A percentile compares a stretch with the other conserved stretches of the same genome.
Conservation (phyloP, 2,113 vertebrate species). For the Heptranchias perlo region DNA sequence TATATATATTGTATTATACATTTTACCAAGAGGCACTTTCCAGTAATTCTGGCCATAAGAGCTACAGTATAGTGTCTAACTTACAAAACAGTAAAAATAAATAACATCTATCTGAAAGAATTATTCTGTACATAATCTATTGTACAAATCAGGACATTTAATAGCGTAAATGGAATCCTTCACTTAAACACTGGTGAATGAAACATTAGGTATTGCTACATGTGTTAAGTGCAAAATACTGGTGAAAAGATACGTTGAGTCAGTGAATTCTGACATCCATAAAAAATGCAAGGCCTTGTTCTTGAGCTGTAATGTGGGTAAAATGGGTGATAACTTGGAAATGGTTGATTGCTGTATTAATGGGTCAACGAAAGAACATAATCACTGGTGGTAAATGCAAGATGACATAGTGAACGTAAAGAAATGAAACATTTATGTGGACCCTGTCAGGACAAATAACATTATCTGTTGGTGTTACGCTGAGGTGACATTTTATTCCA, state of each 20-base stretch:
- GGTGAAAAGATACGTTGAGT: slow-evolving; percentile 64
- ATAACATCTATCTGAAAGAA: slow-evolving; percentile 85
- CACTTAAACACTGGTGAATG: slow-evolving; percentile 74
- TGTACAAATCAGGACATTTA: slow-evolving; percentile 86
- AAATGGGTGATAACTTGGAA: neutral
- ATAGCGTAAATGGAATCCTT: slow-evolving; percentile 69
- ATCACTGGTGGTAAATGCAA: neutral
- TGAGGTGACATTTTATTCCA: neutral
- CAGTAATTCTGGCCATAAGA: slow-evolving; percentile 83
- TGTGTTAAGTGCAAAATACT: slow-evolving; percentile 77
- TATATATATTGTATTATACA: slow-evolving; percentile 83
- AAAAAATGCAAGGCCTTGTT: slow-evolving; percentile 68
- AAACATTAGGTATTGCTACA: slow-evolving; percentile 75
- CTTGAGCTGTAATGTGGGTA: slow-evolving; percentile 37
- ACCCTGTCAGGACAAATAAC: neutral
- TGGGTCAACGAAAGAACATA: neutral
- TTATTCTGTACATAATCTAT: slow-evolving; percentile 82
- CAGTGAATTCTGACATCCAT: slow-evolving; percentile 63
- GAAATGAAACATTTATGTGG: neutral
- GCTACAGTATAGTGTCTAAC: slow-evolving; percentile 85
- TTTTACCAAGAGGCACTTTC: slow-evolving; percentile 90
- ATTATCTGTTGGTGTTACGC: neutral
- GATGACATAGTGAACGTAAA: neutral
- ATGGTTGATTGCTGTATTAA: neutral
- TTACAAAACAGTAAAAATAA: slow-evolving; percentile 94